Percentiles rank a stretch among this genome's conserved stretches.
Evolutionary conservation across 2,113 vertebrate genomes (phyloP).

Genomic region (Dicentrarchus labrax): DNA sequence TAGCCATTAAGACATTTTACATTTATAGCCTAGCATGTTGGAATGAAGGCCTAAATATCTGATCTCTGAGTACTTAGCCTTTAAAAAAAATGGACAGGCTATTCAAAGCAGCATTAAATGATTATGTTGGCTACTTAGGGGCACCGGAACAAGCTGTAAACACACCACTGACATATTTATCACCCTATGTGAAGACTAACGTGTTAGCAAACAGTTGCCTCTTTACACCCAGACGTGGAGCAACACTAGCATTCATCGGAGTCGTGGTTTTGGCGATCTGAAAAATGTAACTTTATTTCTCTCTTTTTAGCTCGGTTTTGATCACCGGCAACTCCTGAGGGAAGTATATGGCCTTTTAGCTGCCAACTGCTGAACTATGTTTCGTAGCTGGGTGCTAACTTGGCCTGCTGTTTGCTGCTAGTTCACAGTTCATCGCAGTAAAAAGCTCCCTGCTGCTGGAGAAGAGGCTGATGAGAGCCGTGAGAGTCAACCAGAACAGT

Average conservation of each 20-base stretch:
- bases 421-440: too few species aligned
- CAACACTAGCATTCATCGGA: neutral
- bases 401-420: neutral
- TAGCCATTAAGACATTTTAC: neutral
- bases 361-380: neutral
- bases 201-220: neutral
- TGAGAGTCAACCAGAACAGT: neutral
- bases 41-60: neutral
- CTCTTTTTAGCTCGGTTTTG: neutral
- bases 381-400: neutral
- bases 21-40: neutral
- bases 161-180: too few species aligned
- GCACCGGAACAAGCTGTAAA: neutral
- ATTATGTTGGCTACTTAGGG: neutral
- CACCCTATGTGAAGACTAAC: neutral
- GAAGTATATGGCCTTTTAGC: neutral
- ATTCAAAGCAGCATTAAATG: neutral
- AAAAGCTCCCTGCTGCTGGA: neutral
- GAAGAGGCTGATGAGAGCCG: neutral
- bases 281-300: neutral
- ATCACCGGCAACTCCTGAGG: neutral
- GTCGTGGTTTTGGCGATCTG: neutral
- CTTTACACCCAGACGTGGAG: neutral
- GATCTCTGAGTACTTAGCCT: neutral
- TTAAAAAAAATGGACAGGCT: neutral